These are phyloP conservation scores for Nudaria mundana DNA, from an alignment of 2,888 invertebrate species.

Conservation along the genomic window DNA sequence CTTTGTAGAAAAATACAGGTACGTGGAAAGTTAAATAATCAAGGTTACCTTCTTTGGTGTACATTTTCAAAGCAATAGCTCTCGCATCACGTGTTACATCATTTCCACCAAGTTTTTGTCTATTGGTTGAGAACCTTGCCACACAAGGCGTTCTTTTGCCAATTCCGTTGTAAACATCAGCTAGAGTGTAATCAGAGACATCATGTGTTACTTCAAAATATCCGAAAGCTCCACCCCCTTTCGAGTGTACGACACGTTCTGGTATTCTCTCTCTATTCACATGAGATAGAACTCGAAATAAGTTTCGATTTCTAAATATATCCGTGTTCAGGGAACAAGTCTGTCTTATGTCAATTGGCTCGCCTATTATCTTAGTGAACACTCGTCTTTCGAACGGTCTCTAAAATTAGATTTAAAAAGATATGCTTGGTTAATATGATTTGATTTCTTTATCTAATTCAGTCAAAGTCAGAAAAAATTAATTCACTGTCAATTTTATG, in stretches of 20 bases:
- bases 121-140: slow-evolving; percentile 7
- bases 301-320: slow-evolving; percentile 3
- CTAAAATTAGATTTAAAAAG: neutral
- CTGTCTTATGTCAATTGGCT: slow-evolving; percentile 6
- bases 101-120: slow-evolving; percentile 7
- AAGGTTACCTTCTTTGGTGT: slow-evolving; percentile 3
- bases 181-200: slow-evolving; percentile 5
- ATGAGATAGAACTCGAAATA: slow-evolving; percentile 1
- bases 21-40: slow-evolving; percentile 2
- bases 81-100: slow-evolving; percentile 2
- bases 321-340: slow-evolving; percentile 3
- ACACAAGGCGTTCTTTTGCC: slow-evolving; percentile 7
- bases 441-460: too few relatives aligned
- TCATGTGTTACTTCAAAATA: slow-evolving; percentile 9
- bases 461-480: too few relatives aligned
- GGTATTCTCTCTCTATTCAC: slow-evolving; percentile 2
- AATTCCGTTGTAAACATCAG: slow-evolving; percentile 6
- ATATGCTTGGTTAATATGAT: too few relatives aligned
- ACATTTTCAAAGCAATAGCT: slow-evolving; percentile 6
- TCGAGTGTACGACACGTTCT: slow-evolving; percentile 5
- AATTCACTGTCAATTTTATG: too few relatives aligned
- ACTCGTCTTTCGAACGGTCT: neutral
- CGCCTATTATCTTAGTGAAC: slow-evolving; percentile 1
- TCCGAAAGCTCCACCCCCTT: slow-evolving; percentile 4
- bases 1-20: slow-evolving; percentile 4